A percentile compares a stretch with the other conserved stretches of the same genome.
Evolutionary conservation across 2,797 vertebrate species (phyloP).

Genomic region (Lithobates sylvaticus): DNA sequence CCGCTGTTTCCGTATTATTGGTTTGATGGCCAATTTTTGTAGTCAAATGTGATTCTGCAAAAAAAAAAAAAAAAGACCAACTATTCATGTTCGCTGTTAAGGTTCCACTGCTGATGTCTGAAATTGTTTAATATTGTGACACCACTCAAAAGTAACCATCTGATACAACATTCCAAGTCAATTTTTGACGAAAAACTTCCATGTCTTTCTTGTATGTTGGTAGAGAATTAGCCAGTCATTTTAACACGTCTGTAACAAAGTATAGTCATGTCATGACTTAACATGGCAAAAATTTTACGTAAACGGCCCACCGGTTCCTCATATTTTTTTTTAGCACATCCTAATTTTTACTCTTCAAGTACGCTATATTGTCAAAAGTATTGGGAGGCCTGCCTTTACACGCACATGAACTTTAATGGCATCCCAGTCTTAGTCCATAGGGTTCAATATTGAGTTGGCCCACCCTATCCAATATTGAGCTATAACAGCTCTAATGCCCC

Average conservation of each 20-base stretch:
- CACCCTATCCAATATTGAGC: no score
- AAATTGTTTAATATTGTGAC: neutral
- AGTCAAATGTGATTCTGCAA: neutral
- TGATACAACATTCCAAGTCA: slow-evolving; percentile 20
- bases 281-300: no score
- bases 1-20: neutral
- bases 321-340: no score
- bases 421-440: no score
- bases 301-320: no score
- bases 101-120: neutral
- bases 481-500: no score
- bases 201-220: neutral
- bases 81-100: neutral
- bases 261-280: no score
- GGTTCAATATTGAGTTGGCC: no score
- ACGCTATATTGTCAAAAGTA: no score
- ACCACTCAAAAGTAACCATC: neutral
- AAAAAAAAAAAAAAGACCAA: neutral
- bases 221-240: neutral
- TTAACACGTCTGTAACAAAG: neutral
- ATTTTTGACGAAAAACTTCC: neutral
- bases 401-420: no score
- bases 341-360: no score
- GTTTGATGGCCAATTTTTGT: slow-evolving; percentile 16
- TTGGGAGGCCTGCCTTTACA: no score